Evolutionary conservation across 2,888 invertebrate genomes (phyloP), one percentile per base, ranked within the genome.

Genomic region (Lochmaea capreae): DNA sequence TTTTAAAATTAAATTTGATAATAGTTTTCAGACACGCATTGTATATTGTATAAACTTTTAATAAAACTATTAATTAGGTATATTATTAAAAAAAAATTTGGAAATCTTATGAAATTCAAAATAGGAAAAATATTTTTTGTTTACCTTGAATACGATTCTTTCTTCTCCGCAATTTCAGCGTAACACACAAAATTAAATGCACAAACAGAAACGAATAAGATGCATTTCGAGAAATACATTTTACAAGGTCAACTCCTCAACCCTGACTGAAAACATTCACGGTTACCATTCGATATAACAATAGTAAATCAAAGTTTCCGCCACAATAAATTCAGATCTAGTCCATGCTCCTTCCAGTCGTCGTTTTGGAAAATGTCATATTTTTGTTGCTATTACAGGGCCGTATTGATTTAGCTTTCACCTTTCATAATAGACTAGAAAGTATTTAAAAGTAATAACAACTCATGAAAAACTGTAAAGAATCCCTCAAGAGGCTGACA

Each of bases 241-340:
- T 80, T 81, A 58, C 65, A 79, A 73, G 78, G 49, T 39, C 74
- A 70, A 73, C 67, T 74, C 74, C 79, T 74, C 73, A 82, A 81
- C 81, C 81, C 82, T 80, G 79, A 84, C 83, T 84, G 82, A 74
- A 46, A 73, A 72, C 74, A 76, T 77, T 76, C 76, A 70, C 79
- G 78, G 72, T 72, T 76, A 77, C 67, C 76, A 78, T 78, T 76
- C 62, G 18, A n/a, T 71, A 57, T 71, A 70, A 42, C 74, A 67
- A 78, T 81, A 82, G 78, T 61, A 33, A 33, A 39, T 83, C 82
- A 83, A 84, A 83, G 75, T 82, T 83, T 80, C 79, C 81, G 79
- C 81, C 79, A 83, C 81, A 82, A 81, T 84, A 82, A 84, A 79
- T 82, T 80, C 76, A 82, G 84, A 84, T 84, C 81, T 85, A 84